Evolutionary conservation across 2,797 vertebrate species (phyloP).

Genomic region (Molossus molossus): DNA sequence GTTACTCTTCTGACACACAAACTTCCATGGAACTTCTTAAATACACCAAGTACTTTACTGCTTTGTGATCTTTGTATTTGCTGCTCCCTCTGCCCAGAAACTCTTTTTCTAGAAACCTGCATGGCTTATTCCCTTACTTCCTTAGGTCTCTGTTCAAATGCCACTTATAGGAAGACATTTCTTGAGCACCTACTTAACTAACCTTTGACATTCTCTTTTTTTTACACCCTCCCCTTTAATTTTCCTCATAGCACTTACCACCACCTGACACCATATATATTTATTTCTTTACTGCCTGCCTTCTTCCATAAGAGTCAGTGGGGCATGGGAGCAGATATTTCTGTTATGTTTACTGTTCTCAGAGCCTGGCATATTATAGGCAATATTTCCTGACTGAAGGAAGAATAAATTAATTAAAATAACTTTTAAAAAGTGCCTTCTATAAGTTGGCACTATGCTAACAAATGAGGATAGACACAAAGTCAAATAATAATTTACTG

Average conservation of each 20-base stretch:
- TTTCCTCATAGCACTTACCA: background rate
- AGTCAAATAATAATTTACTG: conserved; percentile 52
- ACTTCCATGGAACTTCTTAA: background rate
- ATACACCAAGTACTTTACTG: background rate
- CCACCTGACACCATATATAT: background rate
- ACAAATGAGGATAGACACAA: conserved; percentile 29
- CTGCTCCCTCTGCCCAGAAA: conserved; percentile 35
- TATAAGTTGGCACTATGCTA: conserved; percentile 2
- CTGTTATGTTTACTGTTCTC: conserved; percentile 45
- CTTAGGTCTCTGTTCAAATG: conserved; percentile 9
- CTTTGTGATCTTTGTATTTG: background rate
- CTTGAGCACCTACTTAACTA: background rate
- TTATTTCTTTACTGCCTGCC: conserved; percentile 1
- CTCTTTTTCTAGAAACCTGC: conserved; percentile 53
- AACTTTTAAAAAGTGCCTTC: background rate
- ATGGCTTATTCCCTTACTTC: background rate
- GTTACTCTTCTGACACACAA: background rate
- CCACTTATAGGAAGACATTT: background rate
- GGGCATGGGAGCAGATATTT: background rate
- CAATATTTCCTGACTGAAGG: conserved; percentile 12
- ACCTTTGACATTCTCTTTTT: background rate
- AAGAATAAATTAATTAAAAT: conserved; percentile 63
- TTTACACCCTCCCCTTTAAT: background rate
- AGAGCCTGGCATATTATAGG: background rate
- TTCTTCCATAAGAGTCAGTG: conserved; percentile 17